These are phyloP conservation scores for Pelosia muscerda DNA, from an alignment of 2,888 invertebrate genomes.

Conservation along the genomic window DNA sequence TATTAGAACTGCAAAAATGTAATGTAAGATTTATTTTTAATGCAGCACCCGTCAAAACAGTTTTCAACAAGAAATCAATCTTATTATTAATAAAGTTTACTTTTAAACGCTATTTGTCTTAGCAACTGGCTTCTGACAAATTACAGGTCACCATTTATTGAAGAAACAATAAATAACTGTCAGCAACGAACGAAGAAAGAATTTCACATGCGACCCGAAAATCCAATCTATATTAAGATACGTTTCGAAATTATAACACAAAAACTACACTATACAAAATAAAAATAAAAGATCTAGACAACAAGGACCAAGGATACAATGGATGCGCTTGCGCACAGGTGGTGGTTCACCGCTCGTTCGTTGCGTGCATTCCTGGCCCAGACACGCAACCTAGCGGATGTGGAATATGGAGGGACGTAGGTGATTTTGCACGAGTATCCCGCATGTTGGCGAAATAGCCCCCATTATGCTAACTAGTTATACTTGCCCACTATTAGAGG, in stretches of 20 bases:
- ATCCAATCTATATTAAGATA: background rate
- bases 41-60: conserved; percentile 27
- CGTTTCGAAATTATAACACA: conserved; percentile 6
- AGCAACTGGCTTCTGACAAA: conserved; percentile 27
- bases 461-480: background rate
- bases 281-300: background rate
- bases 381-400: conserved; percentile 58
- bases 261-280: background rate
- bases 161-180: conserved; percentile 25
- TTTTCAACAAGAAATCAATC: conserved; percentile 23
- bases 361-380: conserved; percentile 44
- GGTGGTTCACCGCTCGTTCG: conserved; percentile 32
- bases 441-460: conserved; percentile 29
- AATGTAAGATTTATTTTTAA: conserved; percentile 22
- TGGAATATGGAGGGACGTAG: conserved; percentile 45
- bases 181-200: background rate
- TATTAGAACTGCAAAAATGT: conserved; percentile 3
- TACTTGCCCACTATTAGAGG: background rate
- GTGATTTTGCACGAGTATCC: conserved; percentile 36
- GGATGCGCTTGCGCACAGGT: conserved; percentile 52
- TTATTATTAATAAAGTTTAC: conserved; percentile 17
- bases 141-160: conserved; percentile 25
- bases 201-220: background rate
- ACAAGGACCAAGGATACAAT: conserved; percentile 31
- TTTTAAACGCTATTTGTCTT: conserved; percentile 36